Evolutionary conservation across 2,797 vertebrate species (phyloP), one percentile per base, ranked within the genome.

Genomic region (Rousettus madagascariensis): DNA sequence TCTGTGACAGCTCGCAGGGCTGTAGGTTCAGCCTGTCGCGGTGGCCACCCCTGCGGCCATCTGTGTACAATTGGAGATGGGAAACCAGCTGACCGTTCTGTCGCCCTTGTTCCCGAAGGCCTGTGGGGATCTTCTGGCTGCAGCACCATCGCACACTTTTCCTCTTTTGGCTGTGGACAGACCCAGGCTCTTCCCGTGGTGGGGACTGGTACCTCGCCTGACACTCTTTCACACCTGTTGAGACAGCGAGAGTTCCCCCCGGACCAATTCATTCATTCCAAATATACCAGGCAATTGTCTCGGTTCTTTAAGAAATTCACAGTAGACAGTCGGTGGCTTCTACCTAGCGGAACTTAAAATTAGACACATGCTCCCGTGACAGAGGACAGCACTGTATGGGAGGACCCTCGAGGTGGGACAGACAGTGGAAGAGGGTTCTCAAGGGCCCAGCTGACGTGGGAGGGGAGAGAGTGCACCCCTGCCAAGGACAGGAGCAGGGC

Each of bases 341-440:
- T 59, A 22, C 41, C 10, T 66, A n/a, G 12, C 41, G 28, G 71
- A 75, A 51, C 10, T 17, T 68, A 28, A 75, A 41, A 12, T 80
- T 49, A 90, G 69, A 61, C 19, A 1, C 3, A 17, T 2, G 2
- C 12, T 75, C 33, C 2, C 4, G 2, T 6, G 59, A 33, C 22
- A 4, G 15, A 63, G 22, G 33, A n/a, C 33, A 13, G 2, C 1
- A 3, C n/a, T 17, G 19, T 13, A 2, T 10, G 4, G 41, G 72
- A 41, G n/a, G 46, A 38, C 12, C 20, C 46, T 28, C 5, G 5
- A n/a, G 41, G 28, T 4, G 17, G 63, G 53, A 3, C 41, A 36
- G 8, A n/a, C 30, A 24, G 49, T 36, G 33, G 17, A 11, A 46
- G 46, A 41, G 68, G 36, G 30, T 13, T 61, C 68, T 30, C 4